Evolutionary conservation across 2,113 vertebrate genomes (phyloP), one percentile per base, ranked within the genome.

Genomic region (Mellivora capensis): DNA sequence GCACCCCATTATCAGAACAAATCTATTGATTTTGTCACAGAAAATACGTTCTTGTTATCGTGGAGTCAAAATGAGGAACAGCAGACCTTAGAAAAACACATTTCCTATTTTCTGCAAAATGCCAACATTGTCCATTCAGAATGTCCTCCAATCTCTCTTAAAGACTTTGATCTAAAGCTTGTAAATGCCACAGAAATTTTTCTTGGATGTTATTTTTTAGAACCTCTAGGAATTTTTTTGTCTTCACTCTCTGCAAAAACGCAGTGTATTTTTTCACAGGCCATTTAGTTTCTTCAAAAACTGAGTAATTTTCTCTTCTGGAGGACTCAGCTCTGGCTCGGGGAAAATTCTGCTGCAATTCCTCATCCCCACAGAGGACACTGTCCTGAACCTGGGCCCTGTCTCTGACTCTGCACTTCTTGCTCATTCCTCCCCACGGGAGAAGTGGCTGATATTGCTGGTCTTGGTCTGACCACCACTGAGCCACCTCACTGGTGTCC

Each of bases 201-300:
- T 80, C 2, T 49, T 90, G 2, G 25, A 61, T 72, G 20, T 25
- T 76, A 6, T 42, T 23, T 77, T 91, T 80, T 27, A 29, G 4
- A 88, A 69, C 12, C 13, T 64, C 12, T 23, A 67, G 27, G 15
- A 61, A 61, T 71, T 37, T 72, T 72, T 90, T 72, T 37, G 29
- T 21, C 34, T 83, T 91, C 9, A 94, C 84, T 90, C n/a, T 94
- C 20, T 47, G 13, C 79, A 90, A 59, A 2, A 47, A 96, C 21
- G 21, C 11, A 5, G 20, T 52, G 2, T 57, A 64, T 83, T 21
- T 7, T 89, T 94, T 72, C 12, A 14, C 2, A 44, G 61, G 18
- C 31, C 10, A 34, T 25, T 49, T 47, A 49, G 54, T 11, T 64
- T 62, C 25, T 85, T 88, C 49, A 49, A 83, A 25, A 69, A 69